phyloP scores from a whole-genome alignment of 2,113 vertebrate species.

The Anoura caudifer region DNA sequence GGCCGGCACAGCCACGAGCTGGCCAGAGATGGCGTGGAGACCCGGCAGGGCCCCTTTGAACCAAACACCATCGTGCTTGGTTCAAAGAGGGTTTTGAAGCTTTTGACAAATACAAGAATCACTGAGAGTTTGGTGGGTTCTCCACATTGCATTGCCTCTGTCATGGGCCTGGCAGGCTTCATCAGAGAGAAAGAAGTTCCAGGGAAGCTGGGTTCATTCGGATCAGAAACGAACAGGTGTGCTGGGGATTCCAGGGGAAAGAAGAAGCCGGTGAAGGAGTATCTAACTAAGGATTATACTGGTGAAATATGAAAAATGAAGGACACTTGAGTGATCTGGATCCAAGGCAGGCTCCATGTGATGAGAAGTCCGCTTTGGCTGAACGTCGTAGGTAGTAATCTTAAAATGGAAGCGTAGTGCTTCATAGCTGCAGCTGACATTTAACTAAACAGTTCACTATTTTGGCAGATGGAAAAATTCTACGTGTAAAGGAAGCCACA shows the following conservation, averaged over 20 bases:
- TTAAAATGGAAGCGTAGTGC: background rate
- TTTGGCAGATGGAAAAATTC: background rate
- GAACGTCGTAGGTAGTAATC: background rate
- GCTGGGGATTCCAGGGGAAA: background rate
- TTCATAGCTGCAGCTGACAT: background rate
- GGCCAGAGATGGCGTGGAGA: background rate
- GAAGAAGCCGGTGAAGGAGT: background rate
- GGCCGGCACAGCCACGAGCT: background rate
- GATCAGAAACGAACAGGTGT: background rate
- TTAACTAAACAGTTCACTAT: background rate
- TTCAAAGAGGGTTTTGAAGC: background rate
- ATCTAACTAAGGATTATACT: background rate
- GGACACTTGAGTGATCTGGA: background rate
- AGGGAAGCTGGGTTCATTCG: background rate
- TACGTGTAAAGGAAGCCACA: background rate
- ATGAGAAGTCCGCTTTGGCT: background rate
- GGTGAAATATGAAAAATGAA: background rate
- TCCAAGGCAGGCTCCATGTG: too few species aligned
- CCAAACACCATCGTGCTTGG: background rate
- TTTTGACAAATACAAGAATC: background rate
- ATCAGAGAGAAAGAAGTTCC: background rate
- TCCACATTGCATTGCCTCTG: background rate
- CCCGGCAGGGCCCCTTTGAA: too few species aligned
- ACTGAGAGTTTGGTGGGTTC: too few species aligned
- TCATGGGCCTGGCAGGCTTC: background rate